Evolutionary conservation across 2,888 invertebrate genomes (phyloP), one percentile per base, ranked within the genome.

Genomic region (Ophioninae sp.): DNA sequence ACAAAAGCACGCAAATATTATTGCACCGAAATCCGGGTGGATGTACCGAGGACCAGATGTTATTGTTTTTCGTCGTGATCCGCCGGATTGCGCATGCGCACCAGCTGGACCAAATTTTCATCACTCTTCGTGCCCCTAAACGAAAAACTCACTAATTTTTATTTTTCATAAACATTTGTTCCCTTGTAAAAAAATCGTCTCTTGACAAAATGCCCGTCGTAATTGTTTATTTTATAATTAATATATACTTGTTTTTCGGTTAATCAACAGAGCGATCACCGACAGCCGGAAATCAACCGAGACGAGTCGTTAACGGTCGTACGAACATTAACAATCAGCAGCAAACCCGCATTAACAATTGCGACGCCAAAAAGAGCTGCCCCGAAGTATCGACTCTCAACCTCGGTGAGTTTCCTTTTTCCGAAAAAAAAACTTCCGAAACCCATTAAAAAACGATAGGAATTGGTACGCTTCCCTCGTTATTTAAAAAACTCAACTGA

Each of bases 271-370:
- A 92, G 88, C 89, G 92, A 87, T 90, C 91, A 82, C 90, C 91
- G 68, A 89, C 91, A 64, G 88, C 90, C 78, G 87, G 86, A 73
- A 92, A 88, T 74, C 88, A 90, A 63, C 88, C 91, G n/a, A 87
- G 92, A 82, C 90, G 92, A 86, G 86, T 90, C 73, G 88, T 88
- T 9, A 91, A 91, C 76, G 91, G 91, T 73, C 90, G 91, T 64
- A 87, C 86, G 71, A 88, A 81, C 77, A 51, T 67, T 37, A 79
- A 79, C 73, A 73, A 81, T 51, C 84, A 84, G 58, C 84, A 84
- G n/a, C 91, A 89, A 83, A 82, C 87, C 71, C 90, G 91, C 79
- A 89, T 88, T 78, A 90, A 89, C 80, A 90, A 88, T 87, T 90
- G 90, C 85, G 92, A 91, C 64, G 87, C 87, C 68, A 92, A 92